Evolutionary conservation across 2,113 vertebrate species (phyloP), one percentile per base, ranked within the genome.

Genomic region (Cavia aperea): DNA sequence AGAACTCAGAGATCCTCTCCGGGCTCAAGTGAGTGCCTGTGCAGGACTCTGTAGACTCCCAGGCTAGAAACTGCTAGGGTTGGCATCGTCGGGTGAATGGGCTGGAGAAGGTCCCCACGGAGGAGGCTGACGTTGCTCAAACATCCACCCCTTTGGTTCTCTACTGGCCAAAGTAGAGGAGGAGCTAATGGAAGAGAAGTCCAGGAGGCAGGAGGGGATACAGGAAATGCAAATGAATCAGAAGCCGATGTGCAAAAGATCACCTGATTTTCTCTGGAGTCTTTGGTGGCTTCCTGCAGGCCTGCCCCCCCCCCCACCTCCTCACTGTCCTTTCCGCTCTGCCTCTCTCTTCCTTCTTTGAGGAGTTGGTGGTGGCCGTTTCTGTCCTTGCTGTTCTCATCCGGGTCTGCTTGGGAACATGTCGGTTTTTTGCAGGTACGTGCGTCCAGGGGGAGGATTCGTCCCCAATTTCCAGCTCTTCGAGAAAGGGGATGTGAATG

Each of bases 401-500:
- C 54, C 66, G 75, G 26, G 60, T 54, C 54, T 36, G 62, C 39
- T 65, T 23, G 51, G 39, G 5, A 54, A 70, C 43, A 58, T 29
- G 62, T 49, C 86, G 92, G 13, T 70, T 11, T 5, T 9, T 88
- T 77, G 46, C 96, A 99, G 99, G 93, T 84, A 99, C 0, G 98
- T 99, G 68, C 98, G 99, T 66, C 99, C 99, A 0, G 99, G 99
- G 72, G 98, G 98, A 1, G 98, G 98, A 93, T 99, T 98, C 31
- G 97, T 98, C 94, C 99, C 99, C 94, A 99, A 98, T 95, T 99
- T 99, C 98, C 98, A 97, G 96, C 95, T 99, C 86, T 99, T 99
- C 97, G 98, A 99, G 96, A 99, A 98, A 95, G 98, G 98, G 5
- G 98, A 99, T 0, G 98, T 99, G 91, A 99, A 99, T 0, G 99